phyloP scores from a whole-genome alignment of 2,888 invertebrate genomes.

The Cynaeus angustus region DNA sequence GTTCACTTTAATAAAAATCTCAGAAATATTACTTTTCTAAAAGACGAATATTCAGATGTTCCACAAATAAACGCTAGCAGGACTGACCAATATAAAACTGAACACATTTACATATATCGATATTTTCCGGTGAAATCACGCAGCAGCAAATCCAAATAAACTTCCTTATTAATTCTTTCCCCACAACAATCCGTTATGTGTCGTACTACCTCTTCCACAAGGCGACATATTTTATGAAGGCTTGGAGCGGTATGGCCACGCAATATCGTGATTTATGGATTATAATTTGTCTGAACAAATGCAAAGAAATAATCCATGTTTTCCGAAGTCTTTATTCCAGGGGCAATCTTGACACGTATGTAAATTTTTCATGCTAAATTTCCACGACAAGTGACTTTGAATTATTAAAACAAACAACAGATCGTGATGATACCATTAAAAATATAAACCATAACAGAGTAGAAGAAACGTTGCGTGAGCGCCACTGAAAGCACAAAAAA shows the following conservation, averaged over 20 bases:
- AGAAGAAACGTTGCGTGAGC: slow-evolving; percentile 32
- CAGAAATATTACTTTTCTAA: too few relatives aligned
- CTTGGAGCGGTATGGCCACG: slow-evolving; percentile 4
- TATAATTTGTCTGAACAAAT: slow-evolving; percentile 1
- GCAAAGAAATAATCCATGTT: slow-evolving; percentile 1
- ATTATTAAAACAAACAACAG: slow-evolving; percentile 23
- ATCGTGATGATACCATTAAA: slow-evolving; percentile 31
- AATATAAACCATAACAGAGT: slow-evolving; percentile 15
- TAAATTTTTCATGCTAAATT: slow-evolving; percentile 3
- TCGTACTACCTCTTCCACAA: neutral
- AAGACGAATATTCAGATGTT: too few relatives aligned
- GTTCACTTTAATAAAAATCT: too few relatives aligned
- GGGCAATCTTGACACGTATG: neutral
- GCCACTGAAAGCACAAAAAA: slow-evolving; percentile 23
- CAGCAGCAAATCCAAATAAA: neutral
- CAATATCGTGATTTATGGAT: slow-evolving; percentile 14
- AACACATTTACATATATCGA: too few relatives aligned
- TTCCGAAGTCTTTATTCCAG: neutral
- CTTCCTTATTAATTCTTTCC: neutral
- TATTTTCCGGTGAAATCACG: neutral
- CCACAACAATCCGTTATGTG: neutral
- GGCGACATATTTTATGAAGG: neutral
- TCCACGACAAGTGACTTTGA: neutral
- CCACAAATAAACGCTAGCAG: too few relatives aligned
- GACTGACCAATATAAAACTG: too few relatives aligned